Percentiles rank a stretch among this genome's conserved stretches.
These are phyloP conservation scores for Diachasmimorpha longicaudata DNA, from an alignment of 1,140 invertebrate genomes.

Conservation along the genomic window DNA sequence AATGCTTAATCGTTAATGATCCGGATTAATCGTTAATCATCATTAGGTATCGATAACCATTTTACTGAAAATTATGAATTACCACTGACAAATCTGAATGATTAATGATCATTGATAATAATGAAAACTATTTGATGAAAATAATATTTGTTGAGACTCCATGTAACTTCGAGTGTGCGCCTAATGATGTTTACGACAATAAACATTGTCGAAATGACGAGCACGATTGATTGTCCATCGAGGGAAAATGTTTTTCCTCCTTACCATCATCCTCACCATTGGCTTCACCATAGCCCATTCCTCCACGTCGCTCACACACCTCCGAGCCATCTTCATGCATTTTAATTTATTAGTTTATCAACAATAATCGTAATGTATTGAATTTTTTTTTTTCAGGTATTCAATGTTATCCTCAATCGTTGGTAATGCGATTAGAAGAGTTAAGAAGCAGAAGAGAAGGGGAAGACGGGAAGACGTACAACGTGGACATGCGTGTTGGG, in stretches of 20 bases:
- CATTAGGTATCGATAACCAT: too few relatives aligned
- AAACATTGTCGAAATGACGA: conserved; percentile 41
- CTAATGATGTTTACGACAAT: conserved; percentile 40
- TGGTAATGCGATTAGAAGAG: neutral
- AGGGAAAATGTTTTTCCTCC: conserved; percentile 30
- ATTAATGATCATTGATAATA: neutral
- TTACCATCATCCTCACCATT: conserved; percentile 53
- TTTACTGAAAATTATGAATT: too few relatives aligned
- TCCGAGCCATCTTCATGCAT: neutral
- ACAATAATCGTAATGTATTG: neutral
- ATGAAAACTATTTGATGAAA: neutral
- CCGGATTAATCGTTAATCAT: neutral
- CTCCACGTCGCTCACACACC: conserved; percentile 1
- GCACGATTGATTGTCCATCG: conserved; percentile 37
- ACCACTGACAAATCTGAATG: too few relatives aligned
- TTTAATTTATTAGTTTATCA: neutral
- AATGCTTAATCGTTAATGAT: neutral
- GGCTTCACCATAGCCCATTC: conserved; percentile 6
- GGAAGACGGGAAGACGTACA: conserved; percentile 19
- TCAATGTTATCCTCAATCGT: neutral
- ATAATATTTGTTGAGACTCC: conserved; percentile 13
- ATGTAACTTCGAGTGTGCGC: conserved; percentile 12
- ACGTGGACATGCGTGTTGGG: conserved; percentile 29
- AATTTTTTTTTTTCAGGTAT: neutral
- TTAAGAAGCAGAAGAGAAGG: conserved; percentile 13